Evolutionary conservation across 2,888 invertebrate species (phyloP), one percentile per base, ranked within the genome.

Genomic region (Eupsilia transversa): DNA sequence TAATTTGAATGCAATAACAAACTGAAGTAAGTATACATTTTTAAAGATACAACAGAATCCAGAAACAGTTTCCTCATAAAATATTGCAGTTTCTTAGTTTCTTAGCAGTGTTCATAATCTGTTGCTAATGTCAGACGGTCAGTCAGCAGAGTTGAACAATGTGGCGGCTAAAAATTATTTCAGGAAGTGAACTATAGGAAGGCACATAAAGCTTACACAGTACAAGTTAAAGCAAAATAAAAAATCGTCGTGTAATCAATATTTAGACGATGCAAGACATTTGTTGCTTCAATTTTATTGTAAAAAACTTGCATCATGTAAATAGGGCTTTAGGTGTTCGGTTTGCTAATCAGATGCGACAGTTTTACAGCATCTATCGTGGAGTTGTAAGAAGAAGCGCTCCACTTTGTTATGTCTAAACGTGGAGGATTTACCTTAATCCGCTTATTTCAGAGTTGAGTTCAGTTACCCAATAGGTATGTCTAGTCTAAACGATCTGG

Each of bases 61-160:
- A 63, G 41, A 9, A 23, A 46, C 10, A 27, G 23, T 46, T 14
- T 30, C 9, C 43, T 33, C 23, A 14, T 2, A 69, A 27, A 43
- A 43, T 27, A 6, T 10, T 72, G 43, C 35, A 35, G 23, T 2
- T 46, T 30, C 1, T 43, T 35, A 35, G 30, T 46, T 77, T 38
- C n/a, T 56, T 65, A 76, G 7, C 30, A 30, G 30, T 63, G 20
- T 35, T 43, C 14, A 64, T 30, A 54, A 54, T 54, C 43, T n/a
- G n/a, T 64, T 46, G n/a, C 14, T 30, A 43, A 52, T 54, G 12
- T 60, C 41, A 71, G 54, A 35, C 9, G 71, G 17, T n/a, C 9
- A 23, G 35, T 17, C 33, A n/a, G 38, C n/a, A 72, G 12, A 64
- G 17, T 41, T 38, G 30, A 46, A 43, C 30, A 2, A 7, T 20